Percentiles rank a stretch among this genome's conserved stretches.
Evolutionary conservation across 1,140 invertebrate genomes (phyloP).

Genomic region (Mya arenaria): DNA sequence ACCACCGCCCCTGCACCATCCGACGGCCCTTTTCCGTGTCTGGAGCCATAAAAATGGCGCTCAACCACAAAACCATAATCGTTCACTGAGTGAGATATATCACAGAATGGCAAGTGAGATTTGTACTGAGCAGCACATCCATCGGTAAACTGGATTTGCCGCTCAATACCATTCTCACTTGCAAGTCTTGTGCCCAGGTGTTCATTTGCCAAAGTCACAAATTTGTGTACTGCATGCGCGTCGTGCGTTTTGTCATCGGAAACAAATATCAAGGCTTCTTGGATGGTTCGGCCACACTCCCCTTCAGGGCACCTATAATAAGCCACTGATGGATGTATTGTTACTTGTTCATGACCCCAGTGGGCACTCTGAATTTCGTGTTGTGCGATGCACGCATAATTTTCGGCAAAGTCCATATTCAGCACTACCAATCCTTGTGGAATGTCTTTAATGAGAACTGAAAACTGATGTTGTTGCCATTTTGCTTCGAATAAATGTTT

Average conservation of each 20-base stretch:
- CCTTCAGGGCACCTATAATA: constrained; percentile 50
- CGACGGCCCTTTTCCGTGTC: constrained; percentile 55
- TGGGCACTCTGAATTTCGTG: constrained; percentile 58
- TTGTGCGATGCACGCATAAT: constrained; percentile 32
- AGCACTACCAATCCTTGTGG: constrained; percentile 24
- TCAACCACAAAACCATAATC: constrained; percentile 21
- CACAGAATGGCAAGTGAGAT: constrained; percentile 43
- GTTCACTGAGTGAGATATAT: neutral
- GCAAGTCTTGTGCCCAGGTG: constrained; percentile 46
- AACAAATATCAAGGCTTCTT: constrained; percentile 53
- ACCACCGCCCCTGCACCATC: constrained; percentile 55
- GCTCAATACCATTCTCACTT: neutral
- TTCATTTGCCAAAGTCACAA: constrained; percentile 1
- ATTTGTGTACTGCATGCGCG: constrained; percentile 49
- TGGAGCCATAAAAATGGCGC: constrained; percentile 51
- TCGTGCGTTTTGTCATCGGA: constrained; percentile 58
- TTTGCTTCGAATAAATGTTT: neutral
- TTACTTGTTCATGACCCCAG: constrained; percentile 8
- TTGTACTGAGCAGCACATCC: constrained; percentile 57
- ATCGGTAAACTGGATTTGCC: constrained; percentile 51
- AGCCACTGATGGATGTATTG: constrained; percentile 21
- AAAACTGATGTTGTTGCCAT: neutral
- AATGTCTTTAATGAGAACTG: neutral
- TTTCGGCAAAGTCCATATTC: constrained; percentile 57
- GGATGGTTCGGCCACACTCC: neutral